A percentile compares a stretch with the other conserved stretches of the same genome.
Evolutionary conservation across 2,113 vertebrate species (phyloP).

Genomic region (Urocolius indicus): DNA sequence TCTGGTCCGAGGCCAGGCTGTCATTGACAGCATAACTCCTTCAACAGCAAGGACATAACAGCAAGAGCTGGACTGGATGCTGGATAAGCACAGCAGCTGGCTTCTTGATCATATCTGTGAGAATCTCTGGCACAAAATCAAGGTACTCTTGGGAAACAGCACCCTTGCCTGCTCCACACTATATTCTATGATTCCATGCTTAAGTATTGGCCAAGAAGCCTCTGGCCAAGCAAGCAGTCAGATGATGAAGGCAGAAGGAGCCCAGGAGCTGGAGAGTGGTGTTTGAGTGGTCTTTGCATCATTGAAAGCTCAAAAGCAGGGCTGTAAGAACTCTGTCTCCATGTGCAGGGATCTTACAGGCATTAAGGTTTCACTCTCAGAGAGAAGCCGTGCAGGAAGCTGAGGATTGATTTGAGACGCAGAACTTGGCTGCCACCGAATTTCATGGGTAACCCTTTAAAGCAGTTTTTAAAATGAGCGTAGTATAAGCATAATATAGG

Average conservation of each 20-base stretch:
- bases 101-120: not conserved
- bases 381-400: not conserved
- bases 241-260: not conserved
- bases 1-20: not conserved
- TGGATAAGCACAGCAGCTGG: not conserved
- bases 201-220: too few relatives aligned
- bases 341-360: not conserved
- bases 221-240: not conserved
- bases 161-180: not conserved
- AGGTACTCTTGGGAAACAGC: not conserved
- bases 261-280: not conserved
- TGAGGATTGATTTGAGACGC: constrained; percentile 20
- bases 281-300: not conserved
- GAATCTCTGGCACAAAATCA: not conserved
- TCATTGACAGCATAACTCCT: not conserved
- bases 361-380: not conserved
- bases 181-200: too few relatives aligned
- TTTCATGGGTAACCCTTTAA: constrained; percentile 21
- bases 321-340: not conserved
- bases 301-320: not conserved
- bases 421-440: constrained; percentile 40
- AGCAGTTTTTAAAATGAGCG: constrained; percentile 41
- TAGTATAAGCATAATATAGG: constrained; percentile 26
- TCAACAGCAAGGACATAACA: rapidly evolving
- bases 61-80: not conserved